Base-by-base conservation (phyloP, 2,797 vertebrate genomes). In the Rhyacichthys aspro region DNA sequence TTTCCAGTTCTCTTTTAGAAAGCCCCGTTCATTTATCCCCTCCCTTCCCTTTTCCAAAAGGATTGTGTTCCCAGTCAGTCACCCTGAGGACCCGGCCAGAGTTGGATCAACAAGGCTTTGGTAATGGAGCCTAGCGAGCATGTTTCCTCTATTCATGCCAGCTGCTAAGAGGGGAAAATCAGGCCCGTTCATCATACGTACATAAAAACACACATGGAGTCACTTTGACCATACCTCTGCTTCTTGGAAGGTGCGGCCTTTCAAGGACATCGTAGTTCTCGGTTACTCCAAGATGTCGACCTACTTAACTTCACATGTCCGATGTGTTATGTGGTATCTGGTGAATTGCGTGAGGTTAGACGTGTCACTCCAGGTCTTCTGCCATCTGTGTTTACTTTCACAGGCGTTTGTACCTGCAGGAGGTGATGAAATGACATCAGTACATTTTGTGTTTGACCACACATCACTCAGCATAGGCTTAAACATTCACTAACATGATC, bases 91-190 rank as follows among this genome's bases (percentile, higher is more conserved):
- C 67, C 52, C 32, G 72, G 82, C 82, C 73, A 84, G 72, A 66
- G 76, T 70, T 87, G 82, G 82, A 89, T 89, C 81, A 88, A 83
- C 82, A 82, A 62, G 83, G 67, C 82, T 84, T 83, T 60, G 63
- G 74, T 82, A 88, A 88, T 87, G 81, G 80, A 87, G 87, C 76
- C 82, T 73, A 81, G 82, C 55, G 36, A 79, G 78, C 81, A 72
- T 84, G 87, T 89, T 91, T 90, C 87, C 88, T 88, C 66, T 75
- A 48, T 71, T 70, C 70, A 70, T 88, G 88, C 88, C 83, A 90
- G 76, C 81, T 72, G 63, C 83, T 81, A 73, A 84, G 79, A 83
- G 53, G 63, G 78, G 76, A 71, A 83, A 81, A 81, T 78, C 68
- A 65, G 59, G 57, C 67, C 59, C 8, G 18, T 6, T 66, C 55